Percentiles rank a stretch among this genome's conserved stretches.
Evolutionary conservation across 2,888 invertebrate genomes (phyloP).

Genomic region (Leucophenga montana): DNA sequence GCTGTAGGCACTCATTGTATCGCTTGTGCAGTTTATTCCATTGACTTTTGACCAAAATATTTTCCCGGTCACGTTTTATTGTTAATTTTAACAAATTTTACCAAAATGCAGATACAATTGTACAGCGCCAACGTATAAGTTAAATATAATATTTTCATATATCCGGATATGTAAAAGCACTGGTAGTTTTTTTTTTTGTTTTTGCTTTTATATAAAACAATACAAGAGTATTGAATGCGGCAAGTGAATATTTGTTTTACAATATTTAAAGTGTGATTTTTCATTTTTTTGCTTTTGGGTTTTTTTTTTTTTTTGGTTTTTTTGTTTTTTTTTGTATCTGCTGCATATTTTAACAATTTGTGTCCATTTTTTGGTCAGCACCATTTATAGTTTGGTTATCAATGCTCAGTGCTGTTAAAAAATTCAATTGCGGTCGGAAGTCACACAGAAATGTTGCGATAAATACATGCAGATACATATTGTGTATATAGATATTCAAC

Average conservation of each 20-base stretch:
- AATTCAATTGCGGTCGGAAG: slow-evolving; percentile 68
- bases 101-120: slow-evolving; percentile 56
- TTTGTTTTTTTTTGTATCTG: slow-evolving; percentile 35
- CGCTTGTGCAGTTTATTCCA: slow-evolving; percentile 39
- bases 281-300: slow-evolving; percentile 46
- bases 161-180: not conserved
- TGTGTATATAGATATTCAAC: too few species aligned
- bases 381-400: slow-evolving; percentile 66
- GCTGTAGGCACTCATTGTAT: not conserved
- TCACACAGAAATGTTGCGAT: slow-evolving; percentile 36
- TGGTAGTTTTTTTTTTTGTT: too few species aligned
- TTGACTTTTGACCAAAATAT: slow-evolving; percentile 50
- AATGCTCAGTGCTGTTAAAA: slow-evolving; percentile 67
- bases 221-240: slow-evolving; percentile 16
- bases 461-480: slow-evolving; percentile 1
- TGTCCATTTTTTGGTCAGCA: slow-evolving; percentile 43
- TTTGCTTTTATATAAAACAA: not conserved
- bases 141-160: slow-evolving; percentile 6
- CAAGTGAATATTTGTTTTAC: slow-evolving; percentile 9
- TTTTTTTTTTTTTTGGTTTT: slow-evolving; percentile 30
- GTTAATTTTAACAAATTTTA: slow-evolving; percentile 62
- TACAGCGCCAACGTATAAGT: slow-evolving; percentile 29
- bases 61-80: slow-evolving; percentile 65
- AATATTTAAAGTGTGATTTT: slow-evolving; percentile 40
- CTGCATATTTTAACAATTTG: slow-evolving; percentile 66